Base-by-base conservation (phyloP, 2,888 invertebrate genomes). In the Cheilosia vulpina region DNA sequence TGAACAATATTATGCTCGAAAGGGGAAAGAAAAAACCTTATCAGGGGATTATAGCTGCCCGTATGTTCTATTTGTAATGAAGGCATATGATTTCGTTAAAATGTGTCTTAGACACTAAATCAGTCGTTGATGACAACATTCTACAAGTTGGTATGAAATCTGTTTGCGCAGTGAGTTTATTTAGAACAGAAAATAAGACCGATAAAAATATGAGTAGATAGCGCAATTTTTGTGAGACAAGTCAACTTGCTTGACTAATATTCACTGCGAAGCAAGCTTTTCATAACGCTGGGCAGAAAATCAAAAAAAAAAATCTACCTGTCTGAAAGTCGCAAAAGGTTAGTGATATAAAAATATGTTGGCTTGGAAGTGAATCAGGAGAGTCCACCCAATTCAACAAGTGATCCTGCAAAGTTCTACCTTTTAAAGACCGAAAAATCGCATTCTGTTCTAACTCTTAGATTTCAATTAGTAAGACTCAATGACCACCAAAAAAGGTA, bases 111-210 rank as follows among this genome's bases (percentile, higher is more conserved):
- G 52, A 43, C 43, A 58, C 50, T 68, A 76, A 76, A 68, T 76
- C 58, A 66, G 50, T 21, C 66, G 17, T 50, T 45, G 65, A 66
- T 76, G 76, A 76, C 76, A 76, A 41, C 52, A 66, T 58, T 41
- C 19, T 27, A 52, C 24, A 31, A 66, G 21, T 31, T 50, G 34
- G 2, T 31, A 17, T 24, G 15, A 17, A 47, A 17, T n/a, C 17
- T 47, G 5, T 47, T 47, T 47, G n/a, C 5, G 1, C 17, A 17
- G 9, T 19, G 31, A 31, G 9, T 31, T 31, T 9, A 31, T 31
- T 9, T 31, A 9, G 2, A 31, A 31, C 7, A 9, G 9, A 31
- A 31, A 9, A 31, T 31, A 9, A 31, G 4, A 24, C 21, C 1
- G 68, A 60, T 60, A 66, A 21, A 21, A 21, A 21, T 21, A 21